Evolutionary conservation across 2,797 vertebrate genomes (phyloP), one percentile per base, ranked within the genome.

Genomic region (Lateolabrax maculatus): DNA sequence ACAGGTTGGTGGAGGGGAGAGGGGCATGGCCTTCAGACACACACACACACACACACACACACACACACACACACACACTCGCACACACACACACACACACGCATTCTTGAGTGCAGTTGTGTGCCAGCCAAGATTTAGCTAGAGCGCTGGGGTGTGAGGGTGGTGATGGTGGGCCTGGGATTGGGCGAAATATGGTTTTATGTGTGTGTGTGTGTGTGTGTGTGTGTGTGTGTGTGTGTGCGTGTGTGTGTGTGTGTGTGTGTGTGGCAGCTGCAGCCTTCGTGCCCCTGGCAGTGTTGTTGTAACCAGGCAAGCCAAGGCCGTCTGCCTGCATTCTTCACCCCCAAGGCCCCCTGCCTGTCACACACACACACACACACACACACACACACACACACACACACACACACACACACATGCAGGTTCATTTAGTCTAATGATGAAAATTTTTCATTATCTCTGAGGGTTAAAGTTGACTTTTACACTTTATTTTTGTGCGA

Each of bases 281-380:
- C 79, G 75, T 90, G 92, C 93, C 88, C 86, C 92, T 91, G 92
- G 92, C 93, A 87, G 84, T 87, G 79, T 87, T 90, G 89, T 91
- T 93, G 91, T 92, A 94, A 92, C 90, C 92, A 90, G 89, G 90
- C 92, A 87, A 91, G 89, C 90, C 87, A 89, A 92, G 90, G 87
- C 93, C 89, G 91, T 90, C 91, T 93, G 93, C 92, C 89, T 90
- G 83, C 75, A 88, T 90, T 92, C 89, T 91, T 80, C 85, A 84
- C 85, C 84, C 85, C 76, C 67, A 3, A 79, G 74, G 87, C 77
- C 84, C 73, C 69, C 84, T 70, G 74, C 70, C 73, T 67, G 60
- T 31, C 18, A 27, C 75, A 60, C 62, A 60, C 84, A 85, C 25
- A 77, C 72, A 49, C 64, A 52, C 63, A 57, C 62, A 77, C 56